Percentiles rank a stretch among this genome's conserved stretches.
Evolutionary conservation across 1,140 invertebrate genomes (phyloP).

Genomic region (Drosophila truncata): DNA sequence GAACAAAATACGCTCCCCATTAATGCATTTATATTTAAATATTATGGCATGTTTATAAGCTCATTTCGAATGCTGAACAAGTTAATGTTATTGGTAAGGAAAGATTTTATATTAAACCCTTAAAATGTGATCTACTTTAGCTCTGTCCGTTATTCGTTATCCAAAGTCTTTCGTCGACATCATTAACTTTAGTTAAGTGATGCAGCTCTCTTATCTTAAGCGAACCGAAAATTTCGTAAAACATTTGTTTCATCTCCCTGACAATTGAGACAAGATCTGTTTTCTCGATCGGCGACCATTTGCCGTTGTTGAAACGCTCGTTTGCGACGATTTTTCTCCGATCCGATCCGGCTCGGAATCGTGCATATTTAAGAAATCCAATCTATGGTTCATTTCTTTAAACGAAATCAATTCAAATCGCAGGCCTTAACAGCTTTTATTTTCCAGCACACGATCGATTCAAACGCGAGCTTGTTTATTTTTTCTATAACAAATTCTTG

Average conservation of each 20-base stretch:
- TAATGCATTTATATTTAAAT: conserved; percentile 5
- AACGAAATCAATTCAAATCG: conserved; percentile 81
- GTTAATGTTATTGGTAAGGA: neutral
- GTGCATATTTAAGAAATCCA: conserved; percentile 56
- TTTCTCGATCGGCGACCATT: conserved; percentile 27
- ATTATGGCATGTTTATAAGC: neutral
- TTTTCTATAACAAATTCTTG: conserved; percentile 85
- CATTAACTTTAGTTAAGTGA: conserved; percentile 32
- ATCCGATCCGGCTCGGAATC: conserved; percentile 26
- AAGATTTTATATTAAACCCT: neutral
- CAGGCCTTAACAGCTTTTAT: conserved; percentile 72
- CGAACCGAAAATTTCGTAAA: conserved; percentile 39
- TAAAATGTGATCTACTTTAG: conserved; percentile 29
- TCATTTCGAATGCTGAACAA: neutral
- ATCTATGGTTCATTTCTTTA: conserved; percentile 65
- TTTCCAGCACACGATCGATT: conserved; percentile 66
- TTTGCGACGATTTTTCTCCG: conserved; percentile 28
- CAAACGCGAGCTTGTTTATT: conserved; percentile 79
- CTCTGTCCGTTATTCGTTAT: conserved; percentile 19
- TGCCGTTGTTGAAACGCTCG: conserved; percentile 39
- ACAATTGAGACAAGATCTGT: conserved; percentile 66
- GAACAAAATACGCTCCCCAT: neutral
- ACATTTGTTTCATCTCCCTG: conserved; percentile 51
- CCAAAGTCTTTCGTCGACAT: conserved; percentile 1
- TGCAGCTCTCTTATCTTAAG: conserved; percentile 50